Conservation (phyloP, 2,113 vertebrate species). For the Rhabdornis inornatus region DNA sequence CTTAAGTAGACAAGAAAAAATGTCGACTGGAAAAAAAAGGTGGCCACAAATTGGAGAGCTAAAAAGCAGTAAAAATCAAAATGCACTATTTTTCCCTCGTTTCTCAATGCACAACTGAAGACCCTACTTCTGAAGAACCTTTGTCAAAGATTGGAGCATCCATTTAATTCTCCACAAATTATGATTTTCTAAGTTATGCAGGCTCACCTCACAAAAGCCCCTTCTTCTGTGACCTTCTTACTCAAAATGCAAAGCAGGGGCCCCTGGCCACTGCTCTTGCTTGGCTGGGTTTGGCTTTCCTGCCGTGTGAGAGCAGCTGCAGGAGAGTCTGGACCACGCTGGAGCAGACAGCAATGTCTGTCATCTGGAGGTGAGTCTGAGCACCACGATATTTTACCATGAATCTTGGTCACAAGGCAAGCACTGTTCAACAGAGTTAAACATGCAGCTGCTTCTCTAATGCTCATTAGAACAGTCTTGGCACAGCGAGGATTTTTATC, state of each 20-base stretch:
- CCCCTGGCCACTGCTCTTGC: accelerated
- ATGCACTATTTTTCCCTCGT: not conserved
- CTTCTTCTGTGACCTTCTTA: not conserved
- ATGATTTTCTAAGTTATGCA: not conserved
- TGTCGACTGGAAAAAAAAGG: not conserved
- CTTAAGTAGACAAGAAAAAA: not conserved
- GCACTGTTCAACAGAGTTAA: not conserved
- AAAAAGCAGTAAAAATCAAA: not conserved
- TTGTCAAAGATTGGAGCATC: not conserved
- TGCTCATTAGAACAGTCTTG: not conserved
- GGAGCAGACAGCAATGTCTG: not conserved
- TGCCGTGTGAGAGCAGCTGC: not conserved
- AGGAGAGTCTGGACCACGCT: not conserved
- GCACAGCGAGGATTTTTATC: not conserved
- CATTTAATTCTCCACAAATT: not conserved
- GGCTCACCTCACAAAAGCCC: not conserved
- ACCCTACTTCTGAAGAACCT: not conserved
- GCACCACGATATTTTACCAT: accelerated
- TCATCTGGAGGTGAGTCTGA: not conserved
- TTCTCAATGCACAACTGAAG: not conserved
- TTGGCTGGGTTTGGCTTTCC: not conserved
- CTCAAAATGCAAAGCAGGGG: not conserved
- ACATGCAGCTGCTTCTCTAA: not conserved
- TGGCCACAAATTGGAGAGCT: not conserved
- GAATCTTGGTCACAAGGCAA: not conserved